These are phyloP conservation scores for Bombus cullumanus DNA, from an alignment of 1,140 invertebrate species.

Conservation along the genomic window DNA sequence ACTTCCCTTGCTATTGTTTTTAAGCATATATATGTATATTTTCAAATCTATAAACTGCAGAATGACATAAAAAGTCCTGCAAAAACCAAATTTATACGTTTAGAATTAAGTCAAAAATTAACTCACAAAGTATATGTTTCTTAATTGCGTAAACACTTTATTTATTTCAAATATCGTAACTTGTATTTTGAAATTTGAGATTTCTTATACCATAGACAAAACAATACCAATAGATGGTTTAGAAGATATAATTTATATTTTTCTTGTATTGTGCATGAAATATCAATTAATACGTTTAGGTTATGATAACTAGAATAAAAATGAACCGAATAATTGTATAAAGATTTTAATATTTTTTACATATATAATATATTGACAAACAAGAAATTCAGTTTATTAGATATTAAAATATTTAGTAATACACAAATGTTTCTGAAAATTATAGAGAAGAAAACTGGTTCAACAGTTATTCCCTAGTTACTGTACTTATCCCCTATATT, in stretches of 20 bases:
- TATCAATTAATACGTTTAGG: neutral
- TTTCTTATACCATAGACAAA: neutral
- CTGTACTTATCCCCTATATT: neutral
- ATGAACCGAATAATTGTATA: neutral
- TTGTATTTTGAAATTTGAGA: neutral
- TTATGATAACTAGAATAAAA: neutral
- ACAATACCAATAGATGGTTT: neutral
- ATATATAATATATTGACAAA: neutral
- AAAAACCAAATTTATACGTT: too few relatives aligned
- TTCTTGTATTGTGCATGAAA: neutral
- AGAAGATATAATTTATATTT: neutral
- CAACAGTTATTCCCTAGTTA: neutral
- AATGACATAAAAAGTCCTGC: neutral
- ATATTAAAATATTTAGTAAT: neutral
- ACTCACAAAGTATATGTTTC: neutral
- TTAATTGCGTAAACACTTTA: neutral
- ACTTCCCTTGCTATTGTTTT: neutral
- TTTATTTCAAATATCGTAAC: neutral
- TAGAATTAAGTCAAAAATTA: too few relatives aligned
- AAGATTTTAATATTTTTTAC: neutral
- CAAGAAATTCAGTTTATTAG: neutral
- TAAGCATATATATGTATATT: neutral
- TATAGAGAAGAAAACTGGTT: neutral
- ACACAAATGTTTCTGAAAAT: neutral
- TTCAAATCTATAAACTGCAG: neutral